These are phyloP conservation scores for Pangasius larnaudii DNA, from an alignment of 2,797 vertebrate species.

Conservation along the genomic window DNA sequence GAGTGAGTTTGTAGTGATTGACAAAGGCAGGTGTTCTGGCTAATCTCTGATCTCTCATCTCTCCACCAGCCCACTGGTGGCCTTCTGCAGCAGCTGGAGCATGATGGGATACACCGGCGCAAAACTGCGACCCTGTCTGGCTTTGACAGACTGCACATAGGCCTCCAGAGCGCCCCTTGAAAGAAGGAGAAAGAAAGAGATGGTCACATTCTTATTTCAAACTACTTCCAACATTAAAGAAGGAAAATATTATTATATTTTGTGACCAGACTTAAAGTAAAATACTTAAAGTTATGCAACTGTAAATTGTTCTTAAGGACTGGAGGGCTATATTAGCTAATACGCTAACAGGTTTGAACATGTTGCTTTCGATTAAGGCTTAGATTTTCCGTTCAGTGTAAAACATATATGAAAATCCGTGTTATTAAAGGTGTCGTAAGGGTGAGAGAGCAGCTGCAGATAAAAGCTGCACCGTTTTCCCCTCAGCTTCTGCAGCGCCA, in stretches of 20 bases:
- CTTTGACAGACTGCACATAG: conserved; percentile 89
- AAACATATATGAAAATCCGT: too few relatives aligned
- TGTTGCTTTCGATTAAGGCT: too few relatives aligned
- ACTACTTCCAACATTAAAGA: not conserved
- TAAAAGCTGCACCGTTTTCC: too few relatives aligned
- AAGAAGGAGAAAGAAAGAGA: conserved; percentile 26
- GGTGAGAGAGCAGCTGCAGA: too few relatives aligned
- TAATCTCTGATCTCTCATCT: not conserved
- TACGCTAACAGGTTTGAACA: not conserved
- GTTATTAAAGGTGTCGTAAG: too few relatives aligned
- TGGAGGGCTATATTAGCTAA: not conserved
- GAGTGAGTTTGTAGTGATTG: not conserved
- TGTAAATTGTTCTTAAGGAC: not conserved
- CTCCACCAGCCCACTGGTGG: conserved; percentile 74
- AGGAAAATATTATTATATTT: not conserved
- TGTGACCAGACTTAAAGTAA: too few relatives aligned
- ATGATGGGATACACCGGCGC: conserved; percentile 94
- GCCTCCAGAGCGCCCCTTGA: conserved; percentile 90
- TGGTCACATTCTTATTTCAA: not conserved
- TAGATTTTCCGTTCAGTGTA: too few relatives aligned
- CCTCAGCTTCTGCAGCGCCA: too few relatives aligned
- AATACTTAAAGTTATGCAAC: not conserved
- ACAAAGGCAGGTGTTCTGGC: too few relatives aligned
- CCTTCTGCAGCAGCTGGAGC: conserved; percentile 92
- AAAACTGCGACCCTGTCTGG: conserved; percentile 91